Evolutionary conservation across 2,888 invertebrate genomes (phyloP).

Genomic region (Schrankia costaestrigalis): DNA sequence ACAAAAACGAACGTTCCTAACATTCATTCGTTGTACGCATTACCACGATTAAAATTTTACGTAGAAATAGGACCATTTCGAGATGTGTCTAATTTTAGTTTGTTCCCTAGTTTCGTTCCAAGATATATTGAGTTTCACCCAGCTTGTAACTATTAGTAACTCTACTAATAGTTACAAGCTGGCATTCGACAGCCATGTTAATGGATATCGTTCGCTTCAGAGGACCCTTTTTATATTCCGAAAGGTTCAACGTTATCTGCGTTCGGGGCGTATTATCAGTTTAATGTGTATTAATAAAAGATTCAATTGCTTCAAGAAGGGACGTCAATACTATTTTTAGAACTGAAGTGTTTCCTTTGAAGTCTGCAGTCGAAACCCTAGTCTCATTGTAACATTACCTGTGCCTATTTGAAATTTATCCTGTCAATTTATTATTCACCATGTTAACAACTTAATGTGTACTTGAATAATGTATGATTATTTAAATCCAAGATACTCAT

Average conservation of each 20-base stretch:
- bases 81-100: constrained; percentile 15
- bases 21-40: constrained; percentile 14
- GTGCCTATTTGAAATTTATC: no score
- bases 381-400: no score
- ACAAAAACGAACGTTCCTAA: no score
- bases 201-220: constrained; percentile 23
- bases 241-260: constrained; percentile 13
- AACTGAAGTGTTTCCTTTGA: no score
- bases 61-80: constrained; percentile 5
- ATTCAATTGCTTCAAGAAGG: not conserved
- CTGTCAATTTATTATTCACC: no score
- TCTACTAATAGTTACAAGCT: no score
- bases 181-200: constrained; percentile 25
- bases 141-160: constrained; percentile 37
- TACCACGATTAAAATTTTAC: constrained; percentile 7
- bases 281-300: constrained; percentile 5
- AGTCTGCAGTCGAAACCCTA: no score
- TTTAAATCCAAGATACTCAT: no score
- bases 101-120: constrained; percentile 16
- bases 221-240: constrained; percentile 16
- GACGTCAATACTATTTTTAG: no score
- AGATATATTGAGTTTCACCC: constrained; percentile 33
- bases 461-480: no score
- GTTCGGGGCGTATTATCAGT: constrained; percentile 4
- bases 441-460: no score